Evolutionary conservation across 1,140 invertebrate species (phyloP).

Genomic region (Lordiphosa mommai): DNA sequence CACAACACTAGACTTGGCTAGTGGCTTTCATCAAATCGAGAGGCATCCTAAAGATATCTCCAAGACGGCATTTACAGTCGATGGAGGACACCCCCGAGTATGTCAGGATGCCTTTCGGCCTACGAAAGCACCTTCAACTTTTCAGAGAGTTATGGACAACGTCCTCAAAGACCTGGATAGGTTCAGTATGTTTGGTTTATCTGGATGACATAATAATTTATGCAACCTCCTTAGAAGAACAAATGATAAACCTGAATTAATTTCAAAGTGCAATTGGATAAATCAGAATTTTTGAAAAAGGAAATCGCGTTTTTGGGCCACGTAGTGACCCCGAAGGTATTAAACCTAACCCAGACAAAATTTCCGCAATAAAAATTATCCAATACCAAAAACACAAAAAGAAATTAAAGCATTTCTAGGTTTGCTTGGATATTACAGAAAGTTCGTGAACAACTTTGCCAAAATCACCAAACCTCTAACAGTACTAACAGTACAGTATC

Average conservation of each 20-base stretch:
- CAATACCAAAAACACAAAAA: not conserved
- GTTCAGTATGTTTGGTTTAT: conserved; percentile 70
- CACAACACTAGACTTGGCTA: too few species aligned
- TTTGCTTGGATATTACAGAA: not conserved
- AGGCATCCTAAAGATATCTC: too few species aligned
- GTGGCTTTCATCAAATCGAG: too few species aligned
- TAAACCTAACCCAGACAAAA: too few species aligned
- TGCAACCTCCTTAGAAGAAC: conserved; percentile 60
- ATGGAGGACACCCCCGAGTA: too few species aligned
- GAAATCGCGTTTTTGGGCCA: not conserved
- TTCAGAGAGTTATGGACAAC: conserved; percentile 79
- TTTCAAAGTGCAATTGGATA: not conserved
- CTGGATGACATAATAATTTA: conserved; percentile 80
- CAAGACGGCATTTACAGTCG: too few species aligned
- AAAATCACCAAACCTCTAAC: conserved; percentile 14
- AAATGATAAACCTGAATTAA: too few species aligned
- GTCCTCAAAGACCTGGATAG: conserved; percentile 65
- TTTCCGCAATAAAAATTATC: too few species aligned
- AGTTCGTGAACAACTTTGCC: conserved; percentile 6
- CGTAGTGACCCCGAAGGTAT: too few species aligned
- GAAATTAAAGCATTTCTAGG: not conserved
- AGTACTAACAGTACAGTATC: too few species aligned
- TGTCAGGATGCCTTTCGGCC: too few species aligned
- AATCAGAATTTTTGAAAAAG: conserved; percentile 14
- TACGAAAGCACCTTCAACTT: conserved; percentile 79